These are phyloP conservation scores for Olivierus martensii DNA, from an alignment of 1,140 invertebrate genomes.

Conservation along the genomic window DNA sequence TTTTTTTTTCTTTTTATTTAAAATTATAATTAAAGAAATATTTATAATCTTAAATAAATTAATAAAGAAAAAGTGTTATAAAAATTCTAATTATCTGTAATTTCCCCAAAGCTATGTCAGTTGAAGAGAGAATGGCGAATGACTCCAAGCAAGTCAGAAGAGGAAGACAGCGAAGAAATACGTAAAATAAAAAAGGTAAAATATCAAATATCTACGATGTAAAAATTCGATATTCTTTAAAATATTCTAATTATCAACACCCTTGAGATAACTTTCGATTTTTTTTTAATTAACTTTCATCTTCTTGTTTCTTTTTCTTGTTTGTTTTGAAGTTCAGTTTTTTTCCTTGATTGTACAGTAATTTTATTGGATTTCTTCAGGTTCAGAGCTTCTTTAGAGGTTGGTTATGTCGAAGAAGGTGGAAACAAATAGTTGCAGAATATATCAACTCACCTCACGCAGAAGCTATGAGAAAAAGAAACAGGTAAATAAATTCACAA, in stretches of 20 bases:
- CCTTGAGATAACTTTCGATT: too few species aligned
- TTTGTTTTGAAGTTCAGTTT: too few species aligned
- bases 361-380: slow-evolving; percentile 17
- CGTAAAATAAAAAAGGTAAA: slow-evolving; percentile 74
- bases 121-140: slow-evolving; percentile 62
- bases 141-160: slow-evolving; percentile 31
- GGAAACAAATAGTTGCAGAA: slow-evolving; percentile 91
- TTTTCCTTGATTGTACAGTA: too few species aligned
- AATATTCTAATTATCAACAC: too few species aligned
- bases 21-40: too few species aligned
- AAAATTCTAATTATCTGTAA: too few species aligned
- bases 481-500: slow-evolving; percentile 40
- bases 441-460: slow-evolving; percentile 91
- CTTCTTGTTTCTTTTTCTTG: too few species aligned
- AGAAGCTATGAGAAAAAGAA: slow-evolving; percentile 84
- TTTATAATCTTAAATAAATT: too few species aligned
- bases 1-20: too few species aligned
- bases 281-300: too few species aligned
- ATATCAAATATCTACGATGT: not conserved
- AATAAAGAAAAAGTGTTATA: too few species aligned
- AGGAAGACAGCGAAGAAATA: slow-evolving; percentile 51
- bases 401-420: slow-evolving; percentile 80
- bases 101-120: slow-evolving; percentile 54
- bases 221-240: too few species aligned
- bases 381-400: slow-evolving; percentile 87